Evolutionary conservation across 2,797 vertebrate species (phyloP).

Genomic region (Coccyzus lansbergi): DNA sequence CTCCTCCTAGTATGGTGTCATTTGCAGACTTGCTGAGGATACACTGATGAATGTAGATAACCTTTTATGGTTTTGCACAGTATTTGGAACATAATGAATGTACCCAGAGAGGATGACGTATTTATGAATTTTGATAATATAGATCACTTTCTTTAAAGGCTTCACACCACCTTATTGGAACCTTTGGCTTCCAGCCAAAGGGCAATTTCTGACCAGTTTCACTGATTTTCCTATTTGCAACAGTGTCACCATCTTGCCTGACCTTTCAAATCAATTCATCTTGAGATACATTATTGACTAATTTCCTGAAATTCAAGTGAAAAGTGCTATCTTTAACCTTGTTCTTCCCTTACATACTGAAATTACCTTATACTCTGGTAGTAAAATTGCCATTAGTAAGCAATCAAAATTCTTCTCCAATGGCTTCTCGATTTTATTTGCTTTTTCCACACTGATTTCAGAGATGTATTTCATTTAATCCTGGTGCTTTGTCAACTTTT

Average conservation of each 20-base stretch:
- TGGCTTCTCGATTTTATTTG: conserved; percentile 72
- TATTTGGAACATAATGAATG: neutral
- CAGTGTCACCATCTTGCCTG: conserved; percentile 44
- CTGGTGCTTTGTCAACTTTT: conserved; percentile 69
- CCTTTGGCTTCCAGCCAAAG: conserved; percentile 45
- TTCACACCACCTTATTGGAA: conserved; percentile 43
- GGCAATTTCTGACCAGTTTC: conserved; percentile 51
- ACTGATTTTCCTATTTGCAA: conserved; percentile 34
- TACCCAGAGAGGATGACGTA: neutral
- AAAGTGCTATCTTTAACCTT: conserved; percentile 68
- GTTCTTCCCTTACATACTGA: conserved; percentile 39
- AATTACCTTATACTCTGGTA: conserved; percentile 68
- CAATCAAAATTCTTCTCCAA: conserved; percentile 73
- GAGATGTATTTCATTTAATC: conserved; percentile 69
- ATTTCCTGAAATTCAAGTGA: conserved; percentile 65
- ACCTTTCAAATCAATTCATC: conserved; percentile 73
- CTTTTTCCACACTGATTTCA: conserved; percentile 35
- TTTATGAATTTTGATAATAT: conserved; percentile 33
- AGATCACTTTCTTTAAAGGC: conserved; percentile 16
- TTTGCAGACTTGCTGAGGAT: neutral
- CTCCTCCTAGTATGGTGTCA: neutral
- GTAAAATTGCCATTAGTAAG: conserved; percentile 64
- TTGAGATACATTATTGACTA: conserved; percentile 68
- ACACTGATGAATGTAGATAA: neutral
- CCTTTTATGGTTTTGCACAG: neutral